A percentile compares a stretch with the other conserved stretches of the same genome.
Conservation (phyloP, 2,113 vertebrate genomes). For the Lepus europaeus region DNA sequence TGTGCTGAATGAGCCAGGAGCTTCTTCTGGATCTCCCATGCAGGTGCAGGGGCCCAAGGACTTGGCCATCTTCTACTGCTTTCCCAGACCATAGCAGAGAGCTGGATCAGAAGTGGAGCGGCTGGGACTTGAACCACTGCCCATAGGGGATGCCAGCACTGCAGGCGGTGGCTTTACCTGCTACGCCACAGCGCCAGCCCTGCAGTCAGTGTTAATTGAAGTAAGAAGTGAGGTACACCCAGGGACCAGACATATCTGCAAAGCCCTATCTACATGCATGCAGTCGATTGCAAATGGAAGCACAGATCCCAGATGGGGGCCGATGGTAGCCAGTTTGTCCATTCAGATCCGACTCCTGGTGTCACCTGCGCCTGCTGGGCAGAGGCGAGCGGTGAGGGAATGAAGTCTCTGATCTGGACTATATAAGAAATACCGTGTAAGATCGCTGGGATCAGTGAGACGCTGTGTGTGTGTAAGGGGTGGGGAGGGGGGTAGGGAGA, state of each 20-base stretch:
- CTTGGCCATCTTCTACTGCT: no score
- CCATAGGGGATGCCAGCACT: no score
- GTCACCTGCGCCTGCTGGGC: not conserved
- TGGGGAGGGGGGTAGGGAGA: not conserved
- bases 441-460: no score
- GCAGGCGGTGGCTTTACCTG: no score
- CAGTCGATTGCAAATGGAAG: not conserved
- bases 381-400: not conserved
- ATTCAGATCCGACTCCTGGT: not conserved
- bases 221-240: not conserved
- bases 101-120: no score
- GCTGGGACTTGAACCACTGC: no score
- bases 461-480: rapidly evolving
- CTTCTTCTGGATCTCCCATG: no score
- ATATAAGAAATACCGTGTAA: not conserved
- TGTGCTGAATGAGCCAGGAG: no score
- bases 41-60: no score
- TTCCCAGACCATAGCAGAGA: no score
- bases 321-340: not conserved
- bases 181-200: no score
- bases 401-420: not conserved
- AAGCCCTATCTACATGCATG: rapidly evolving
- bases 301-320: rapidly evolving
- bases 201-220: no score
- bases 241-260: rapidly evolving